Conservation (phyloP, 2,113 vertebrate species). For the Scomber scombrus region DNA sequence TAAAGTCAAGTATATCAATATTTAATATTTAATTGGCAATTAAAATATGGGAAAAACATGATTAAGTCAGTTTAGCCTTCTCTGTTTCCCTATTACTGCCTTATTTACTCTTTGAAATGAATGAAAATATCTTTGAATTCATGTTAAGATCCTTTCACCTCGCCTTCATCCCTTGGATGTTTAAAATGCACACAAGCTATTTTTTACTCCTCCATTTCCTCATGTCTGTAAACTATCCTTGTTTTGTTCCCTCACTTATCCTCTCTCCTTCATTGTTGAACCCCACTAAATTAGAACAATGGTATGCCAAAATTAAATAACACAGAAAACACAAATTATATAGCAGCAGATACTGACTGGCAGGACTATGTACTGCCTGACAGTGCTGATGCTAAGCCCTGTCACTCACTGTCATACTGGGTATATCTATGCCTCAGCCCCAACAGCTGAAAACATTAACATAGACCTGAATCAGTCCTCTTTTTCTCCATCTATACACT, state of each 20-base stretch:
- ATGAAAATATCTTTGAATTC: background rate
- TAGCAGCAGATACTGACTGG: conserved; percentile 62
- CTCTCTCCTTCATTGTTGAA: conserved; percentile 33
- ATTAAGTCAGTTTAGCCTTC: background rate
- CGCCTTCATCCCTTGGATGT: background rate
- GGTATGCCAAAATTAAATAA: conserved; percentile 61
- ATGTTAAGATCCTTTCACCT: background rate
- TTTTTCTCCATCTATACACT: conserved; percentile 7
- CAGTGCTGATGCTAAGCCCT: conserved; percentile 67
- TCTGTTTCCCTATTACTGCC: background rate
- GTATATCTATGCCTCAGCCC: conserved; percentile 45
- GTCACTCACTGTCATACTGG: conserved; percentile 73
- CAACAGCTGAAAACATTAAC: conserved; percentile 32
- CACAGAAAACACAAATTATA: conserved; percentile 67
- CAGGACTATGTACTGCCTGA: conserved; percentile 59
- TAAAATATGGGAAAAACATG: background rate
- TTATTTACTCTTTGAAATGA: background rate
- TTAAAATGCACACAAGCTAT: background rate
- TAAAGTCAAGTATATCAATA: background rate
- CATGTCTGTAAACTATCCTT: background rate
- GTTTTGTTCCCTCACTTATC: background rate
- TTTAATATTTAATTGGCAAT: background rate
- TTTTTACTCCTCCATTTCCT: background rate
- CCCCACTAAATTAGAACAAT: conserved; percentile 49
- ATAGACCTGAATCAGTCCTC: conserved; percentile 43